Evolutionary conservation across 2,113 vertebrate species (phyloP), one percentile per base, ranked within the genome.

Genomic region (Rallus limicola): DNA sequence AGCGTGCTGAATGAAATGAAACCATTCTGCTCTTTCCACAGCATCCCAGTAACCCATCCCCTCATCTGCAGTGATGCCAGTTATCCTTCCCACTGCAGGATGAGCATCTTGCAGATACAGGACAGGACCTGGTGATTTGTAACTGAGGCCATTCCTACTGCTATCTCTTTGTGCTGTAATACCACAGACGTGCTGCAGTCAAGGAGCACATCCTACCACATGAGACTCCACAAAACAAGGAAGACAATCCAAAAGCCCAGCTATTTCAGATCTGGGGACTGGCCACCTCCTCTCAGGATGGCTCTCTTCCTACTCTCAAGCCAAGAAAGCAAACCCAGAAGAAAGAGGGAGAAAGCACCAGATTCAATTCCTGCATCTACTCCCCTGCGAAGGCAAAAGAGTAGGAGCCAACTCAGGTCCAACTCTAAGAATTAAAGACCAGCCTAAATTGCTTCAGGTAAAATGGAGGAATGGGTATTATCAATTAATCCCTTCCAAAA

Each of bases 11-110:
- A 25, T 2, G 26, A 14, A 81, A 34, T 1, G 1, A 55, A 11
- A 46, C 17, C 15, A 0, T n/a, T 72, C 33, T 11, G 29, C 31
- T 65, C 11, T 28, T 55, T 5, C 34, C 86, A 40, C 31, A 82
- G 25, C 2, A 6, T 25, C 34, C 65, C 48, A 48, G n/a, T 17
- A 70, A 31, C 5, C 24, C 1, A 0, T 29, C 25, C 26, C 79
- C 19, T 26, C 11, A 5, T 1, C 34, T 2, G 0, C 0, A 29
- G 15, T 2, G 17, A 16, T 25, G 44, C 31, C 23, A 1, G 36
- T 7, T 10, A 1, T 25, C 44, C 40, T 16, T 58, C 26, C 56
- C 2, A 1, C 68, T 16, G 13, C 5, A 12, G 33, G 31, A 8
- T 6, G 20, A 23, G 67, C 8, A 9, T 1, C 19, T 11, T 25